Base-by-base conservation (phyloP, 2,113 vertebrate species). In the Maccullochella peelii region DNA sequence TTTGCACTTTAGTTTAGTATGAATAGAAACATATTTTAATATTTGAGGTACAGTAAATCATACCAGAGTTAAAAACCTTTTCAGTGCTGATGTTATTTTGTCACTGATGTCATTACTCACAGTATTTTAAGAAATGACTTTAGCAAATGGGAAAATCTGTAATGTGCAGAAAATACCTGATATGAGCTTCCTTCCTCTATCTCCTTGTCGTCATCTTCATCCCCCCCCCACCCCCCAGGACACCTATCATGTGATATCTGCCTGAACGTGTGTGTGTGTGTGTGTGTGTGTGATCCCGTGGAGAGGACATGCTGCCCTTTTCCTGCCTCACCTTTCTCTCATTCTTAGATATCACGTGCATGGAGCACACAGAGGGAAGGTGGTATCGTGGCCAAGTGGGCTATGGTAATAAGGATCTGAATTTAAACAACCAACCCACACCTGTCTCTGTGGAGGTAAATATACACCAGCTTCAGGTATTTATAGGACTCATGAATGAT, bases 401-500 rank as follows among this genome's bases (percentile, higher is more conserved):
- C 52, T 68, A 5, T 71, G 38, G 52, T 80, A 85, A 82, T 67
- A 77, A 65, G 58, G 78, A 20, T 75, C 80, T 65, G 47, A 58
- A 79, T 88, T 71, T 47, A 52, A 86, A 80, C 81, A 44, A 38
- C 55, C 30, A 66, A 25, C 69, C 42, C 52, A 76, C 72, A 84
- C 62, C 54, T 73, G 59, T 73, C 73, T 84, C 55, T 73, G 21
- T 52, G 57, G 66, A 68, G 33, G 25, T 69, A 83, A 75, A 82
- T 73, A 61, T 36, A 72, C 52, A 61, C n/a, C 73, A 76, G 50
- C 30, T 42, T 42, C 50, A 44, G 57, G 55, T 92, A 92, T 91
- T 91, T 86, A 79, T 91, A 93, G 91, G 21, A 66, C 50, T 15
- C 12, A 63, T 86, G 70, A 87, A 87, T 76, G 63, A 85, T 91